Evolutionary conservation across 2,888 invertebrate species (phyloP).

Genomic region (Euzetes globulus): DNA sequence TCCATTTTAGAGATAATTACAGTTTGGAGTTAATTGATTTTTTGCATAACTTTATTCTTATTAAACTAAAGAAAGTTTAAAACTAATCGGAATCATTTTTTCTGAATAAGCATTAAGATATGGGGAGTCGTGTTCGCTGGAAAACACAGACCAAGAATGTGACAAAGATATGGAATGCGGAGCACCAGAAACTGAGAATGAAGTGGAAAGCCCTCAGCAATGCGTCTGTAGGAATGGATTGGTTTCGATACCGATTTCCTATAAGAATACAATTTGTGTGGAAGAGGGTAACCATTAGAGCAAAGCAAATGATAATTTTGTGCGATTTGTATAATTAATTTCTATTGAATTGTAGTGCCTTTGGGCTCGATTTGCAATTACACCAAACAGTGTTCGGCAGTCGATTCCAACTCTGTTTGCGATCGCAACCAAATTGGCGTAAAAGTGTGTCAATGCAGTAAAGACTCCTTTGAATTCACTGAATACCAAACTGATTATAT

Average conservation of each 20-base stretch:
- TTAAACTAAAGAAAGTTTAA: background rate
- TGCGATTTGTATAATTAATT: background rate
- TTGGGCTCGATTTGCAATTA: conserved; percentile 9
- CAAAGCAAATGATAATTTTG: background rate
- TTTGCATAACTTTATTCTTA: background rate
- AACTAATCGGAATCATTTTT: background rate
- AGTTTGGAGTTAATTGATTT: background rate
- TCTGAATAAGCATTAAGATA: conserved; percentile 3
- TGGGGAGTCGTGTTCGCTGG: background rate
- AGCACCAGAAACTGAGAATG: background rate
- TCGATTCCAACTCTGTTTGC: conserved; percentile 1
- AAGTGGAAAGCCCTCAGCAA: background rate
- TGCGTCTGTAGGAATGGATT: conserved; percentile 9
- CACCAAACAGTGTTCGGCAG: conserved; percentile 15
- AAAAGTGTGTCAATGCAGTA: conserved; percentile 17
- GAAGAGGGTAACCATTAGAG: conserved; percentile 1
- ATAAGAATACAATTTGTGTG: background rate
- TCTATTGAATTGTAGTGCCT: background rate
- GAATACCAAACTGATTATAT: conserved; percentile 7
- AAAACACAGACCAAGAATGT: background rate
- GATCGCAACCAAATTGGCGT: background rate
- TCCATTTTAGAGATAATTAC: too few relatives aligned
- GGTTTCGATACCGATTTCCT: background rate
- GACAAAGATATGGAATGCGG: conserved; percentile 7
- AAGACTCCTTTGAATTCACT: background rate